phyloP scores from a whole-genome alignment of 1,140 invertebrate genomes.

The Drosophila sturtevanti region DNA sequence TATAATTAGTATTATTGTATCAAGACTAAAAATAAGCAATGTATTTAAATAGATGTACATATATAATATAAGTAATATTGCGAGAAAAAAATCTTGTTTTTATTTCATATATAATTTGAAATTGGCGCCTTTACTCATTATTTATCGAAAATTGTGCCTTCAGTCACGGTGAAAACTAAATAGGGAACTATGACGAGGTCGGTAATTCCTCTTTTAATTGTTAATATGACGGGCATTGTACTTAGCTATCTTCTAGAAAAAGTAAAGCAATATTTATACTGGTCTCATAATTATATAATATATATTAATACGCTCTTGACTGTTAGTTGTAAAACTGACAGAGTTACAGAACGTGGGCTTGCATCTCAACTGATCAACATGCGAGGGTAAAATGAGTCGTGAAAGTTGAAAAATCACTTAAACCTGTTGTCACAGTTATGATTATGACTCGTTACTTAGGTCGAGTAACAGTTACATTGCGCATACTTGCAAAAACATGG shows the following conservation, averaged over 20 bases:
- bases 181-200: neutral
- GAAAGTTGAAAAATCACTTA: neutral
- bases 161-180: neutral
- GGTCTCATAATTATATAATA: too few species aligned
- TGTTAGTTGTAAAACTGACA: too few species aligned
- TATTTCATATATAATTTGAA: neutral
- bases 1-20: neutral
- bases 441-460: neutral
- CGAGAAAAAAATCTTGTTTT: neutral
- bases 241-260: too few species aligned
- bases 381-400: neutral
- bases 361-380: too few species aligned
- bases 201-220: too few species aligned
- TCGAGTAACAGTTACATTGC: neutral
- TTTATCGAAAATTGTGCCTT: neutral
- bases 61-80: neutral
- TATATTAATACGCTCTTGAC: too few species aligned
- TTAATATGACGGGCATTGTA: too few species aligned
- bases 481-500: neutral
- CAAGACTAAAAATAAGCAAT: neutral
- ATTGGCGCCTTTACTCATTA: neutral
- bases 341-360: too few species aligned
- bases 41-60: neutral
- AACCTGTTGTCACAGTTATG: neutral
- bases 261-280: too few species aligned